These are phyloP conservation scores for Eudorcas thomsonii DNA, from an alignment of 2,113 vertebrate species.

Conservation along the genomic window DNA sequence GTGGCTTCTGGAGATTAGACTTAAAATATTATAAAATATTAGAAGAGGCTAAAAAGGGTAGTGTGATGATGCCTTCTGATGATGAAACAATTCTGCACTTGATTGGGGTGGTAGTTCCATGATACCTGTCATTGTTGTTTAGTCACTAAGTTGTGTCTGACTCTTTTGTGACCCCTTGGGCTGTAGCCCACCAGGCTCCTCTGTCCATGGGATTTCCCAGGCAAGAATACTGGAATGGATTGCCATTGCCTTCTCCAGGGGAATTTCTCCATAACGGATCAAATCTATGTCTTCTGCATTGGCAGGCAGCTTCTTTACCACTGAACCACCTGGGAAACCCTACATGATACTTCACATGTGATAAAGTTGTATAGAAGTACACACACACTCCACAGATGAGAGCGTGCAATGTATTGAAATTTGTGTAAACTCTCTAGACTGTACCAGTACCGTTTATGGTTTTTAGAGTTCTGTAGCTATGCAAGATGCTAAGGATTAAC, in stretches of 20 bases:
- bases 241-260: not conserved
- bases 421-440: not conserved
- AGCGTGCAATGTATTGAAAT: not conserved
- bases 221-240: not conserved
- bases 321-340: not conserved
- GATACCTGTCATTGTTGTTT: not conserved
- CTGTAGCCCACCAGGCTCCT: not conserved
- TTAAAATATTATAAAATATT: not conserved
- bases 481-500: not conserved
- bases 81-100: not conserved
- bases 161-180: not conserved
- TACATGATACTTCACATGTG: not conserved
- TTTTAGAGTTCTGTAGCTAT: not conserved
- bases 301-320: not conserved
- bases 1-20: not conserved
- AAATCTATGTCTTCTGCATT: not conserved
- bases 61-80: not conserved
- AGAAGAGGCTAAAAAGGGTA: not conserved
- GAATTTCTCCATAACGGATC: not conserved
- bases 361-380: not conserved
- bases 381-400: not conserved
- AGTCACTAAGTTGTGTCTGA: not conserved
- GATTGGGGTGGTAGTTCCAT: not conserved
- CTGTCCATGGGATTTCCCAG: not conserved
- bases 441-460: not conserved